Evolutionary conservation across 2,113 vertebrate genomes (phyloP), one percentile per base, ranked within the genome.

Genomic region (Tauraco erythrolophus): DNA sequence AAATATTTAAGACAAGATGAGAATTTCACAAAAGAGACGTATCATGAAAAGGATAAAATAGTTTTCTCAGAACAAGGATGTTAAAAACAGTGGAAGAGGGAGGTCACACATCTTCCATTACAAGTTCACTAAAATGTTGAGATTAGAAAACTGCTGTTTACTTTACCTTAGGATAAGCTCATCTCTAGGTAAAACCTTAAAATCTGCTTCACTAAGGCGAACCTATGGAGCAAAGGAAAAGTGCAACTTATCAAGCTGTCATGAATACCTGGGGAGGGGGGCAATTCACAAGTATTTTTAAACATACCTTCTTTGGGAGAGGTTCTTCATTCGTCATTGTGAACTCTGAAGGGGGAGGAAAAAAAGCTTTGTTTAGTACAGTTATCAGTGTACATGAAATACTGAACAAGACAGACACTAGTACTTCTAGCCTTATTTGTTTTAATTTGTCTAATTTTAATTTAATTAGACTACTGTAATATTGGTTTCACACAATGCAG

Each of bases 301-400:
- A 80, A 88, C 98, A 98, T 98, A 99, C 99, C 99, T 99, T 99
- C 98, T 99, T 99, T 72, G 99, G 99, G 58, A 99, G 99, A 98
- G 99, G 99, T 98, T 99, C 99, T 98, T 99, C 99, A 98, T 99
- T 99, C 96, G 99, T 99, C 99, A 99, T 99, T 93, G 98, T 99
- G 98, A 98, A 97, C 91, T 98, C 98, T 99, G 92, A 97, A 96
- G 39, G 13, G 74, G 45, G 5, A 64, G 12, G 14, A 39, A 39
- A 11, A 35, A 35, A 72, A 33, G 6, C 17, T 93, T 41, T 56
- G 95, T 81, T 97, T 94, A 95, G 51, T 17, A 14, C 3, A 86
- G n/a, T n/a, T 96, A 88, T 14, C 77, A 46, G 10, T 6, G 22
- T 35, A 77, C 12, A 19, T 0, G 1, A 39, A 84, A 81, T 19